These are phyloP conservation scores for Notarius lentiginosus DNA, from an alignment of 2,113 vertebrate genomes.

Conservation along the genomic window DNA sequence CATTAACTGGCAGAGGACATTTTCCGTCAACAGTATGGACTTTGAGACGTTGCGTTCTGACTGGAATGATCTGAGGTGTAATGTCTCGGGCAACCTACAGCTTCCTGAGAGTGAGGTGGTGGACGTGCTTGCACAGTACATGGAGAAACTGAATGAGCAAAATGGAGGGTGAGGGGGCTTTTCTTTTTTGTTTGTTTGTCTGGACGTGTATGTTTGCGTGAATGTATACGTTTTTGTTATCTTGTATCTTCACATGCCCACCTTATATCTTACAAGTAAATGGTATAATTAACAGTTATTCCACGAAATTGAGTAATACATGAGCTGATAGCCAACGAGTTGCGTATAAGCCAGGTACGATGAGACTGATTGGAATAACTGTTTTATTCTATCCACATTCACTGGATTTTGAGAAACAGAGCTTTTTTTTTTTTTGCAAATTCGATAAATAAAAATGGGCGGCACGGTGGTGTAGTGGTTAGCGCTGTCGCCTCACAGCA, in stretches of 20 bases:
- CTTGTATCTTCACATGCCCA: not conserved
- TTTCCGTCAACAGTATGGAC: slow-evolving; percentile 91
- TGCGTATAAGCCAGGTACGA: too few relatives aligned
- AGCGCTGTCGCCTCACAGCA: too few relatives aligned
- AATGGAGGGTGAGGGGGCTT: slow-evolving; percentile 81
- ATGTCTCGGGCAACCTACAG: slow-evolving; percentile 95
- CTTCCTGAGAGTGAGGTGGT: slow-evolving; percentile 91
- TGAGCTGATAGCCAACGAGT: too few relatives aligned
- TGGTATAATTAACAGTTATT: too few relatives aligned
- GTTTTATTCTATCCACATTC: too few relatives aligned
- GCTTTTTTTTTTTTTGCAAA: too few relatives aligned
- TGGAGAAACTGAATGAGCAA: slow-evolving; percentile 91
- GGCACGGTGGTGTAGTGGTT: too few relatives aligned
- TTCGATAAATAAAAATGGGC: too few relatives aligned
- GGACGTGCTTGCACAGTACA: slow-evolving; percentile 92
- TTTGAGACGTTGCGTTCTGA: slow-evolving; percentile 95
- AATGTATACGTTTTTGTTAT: not conserved
- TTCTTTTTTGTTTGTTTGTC: not conserved
- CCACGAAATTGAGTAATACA: too few relatives aligned
- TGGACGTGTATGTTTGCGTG: not conserved
- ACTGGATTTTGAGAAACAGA: too few relatives aligned
- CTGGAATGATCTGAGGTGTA: slow-evolving; percentile 98
- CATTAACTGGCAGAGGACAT: slow-evolving; percentile 97
- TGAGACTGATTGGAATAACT: too few relatives aligned
- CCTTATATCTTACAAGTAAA: too few relatives aligned